Evolutionary conservation across 2,113 vertebrate genomes (phyloP).

Genomic region (Otis tarda): DNA sequence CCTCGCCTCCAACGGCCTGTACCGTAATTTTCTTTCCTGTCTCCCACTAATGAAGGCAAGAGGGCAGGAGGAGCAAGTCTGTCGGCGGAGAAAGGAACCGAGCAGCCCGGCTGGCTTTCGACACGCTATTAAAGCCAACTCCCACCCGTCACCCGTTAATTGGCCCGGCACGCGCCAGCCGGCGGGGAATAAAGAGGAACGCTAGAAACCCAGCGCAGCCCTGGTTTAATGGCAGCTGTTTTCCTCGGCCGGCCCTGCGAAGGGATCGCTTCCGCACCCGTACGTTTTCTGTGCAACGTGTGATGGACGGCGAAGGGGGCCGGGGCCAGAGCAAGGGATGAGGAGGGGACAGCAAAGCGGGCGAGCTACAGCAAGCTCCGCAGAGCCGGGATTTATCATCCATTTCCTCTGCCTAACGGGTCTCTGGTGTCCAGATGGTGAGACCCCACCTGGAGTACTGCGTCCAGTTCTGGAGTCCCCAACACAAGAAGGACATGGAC

Average conservation of each 20-base stretch:
- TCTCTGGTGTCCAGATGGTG: neutral
- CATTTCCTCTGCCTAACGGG: neutral
- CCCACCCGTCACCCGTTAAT: constrained; percentile 14
- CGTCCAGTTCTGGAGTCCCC: too few species aligned
- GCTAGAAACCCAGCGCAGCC: neutral
- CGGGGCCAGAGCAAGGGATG: neutral
- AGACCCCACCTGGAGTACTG: too few species aligned
- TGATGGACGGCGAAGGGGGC: neutral
- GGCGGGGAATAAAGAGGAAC: constrained; percentile 6
- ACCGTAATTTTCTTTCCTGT: constrained; percentile 56
- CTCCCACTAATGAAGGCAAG: constrained; percentile 58
- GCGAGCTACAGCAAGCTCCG: neutral
- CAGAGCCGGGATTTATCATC: neutral
- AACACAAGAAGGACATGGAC: too few species aligned
- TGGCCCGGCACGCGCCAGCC: neutral
- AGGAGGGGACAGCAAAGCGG: neutral
- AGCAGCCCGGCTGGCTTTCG: constrained; percentile 5
- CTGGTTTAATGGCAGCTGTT: constrained; percentile 5
- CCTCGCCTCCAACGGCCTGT: constrained; percentile 9
- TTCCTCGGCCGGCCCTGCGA: neutral
- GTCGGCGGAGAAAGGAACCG: neutral
- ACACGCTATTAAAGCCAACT: neutral
- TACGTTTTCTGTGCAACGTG: neutral
- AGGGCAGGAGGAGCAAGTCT: constrained; percentile 55
- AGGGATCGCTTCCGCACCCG: neutral